Percentiles rank a stretch among this genome's conserved stretches.
Conservation (phyloP, 2,888 invertebrate genomes). For the Xanthostigma xanthostigma region DNA sequence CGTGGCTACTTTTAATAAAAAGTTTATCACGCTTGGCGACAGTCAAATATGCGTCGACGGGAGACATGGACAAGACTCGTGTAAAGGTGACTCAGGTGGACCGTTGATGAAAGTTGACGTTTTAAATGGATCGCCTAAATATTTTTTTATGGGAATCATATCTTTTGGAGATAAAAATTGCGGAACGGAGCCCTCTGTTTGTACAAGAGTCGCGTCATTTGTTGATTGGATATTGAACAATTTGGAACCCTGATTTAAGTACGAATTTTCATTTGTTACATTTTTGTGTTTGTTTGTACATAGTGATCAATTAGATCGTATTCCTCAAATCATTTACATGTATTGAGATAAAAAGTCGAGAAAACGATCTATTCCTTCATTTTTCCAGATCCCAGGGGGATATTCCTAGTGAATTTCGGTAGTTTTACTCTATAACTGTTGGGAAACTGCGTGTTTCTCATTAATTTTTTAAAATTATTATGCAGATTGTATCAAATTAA, state of each 20-base stretch:
- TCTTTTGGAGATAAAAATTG: slow-evolving; percentile 39
- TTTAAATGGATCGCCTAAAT: slow-evolving; percentile 33
- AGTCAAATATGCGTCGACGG: slow-evolving; percentile 40
- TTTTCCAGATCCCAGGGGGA: too few relatives aligned
- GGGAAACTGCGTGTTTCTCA: too few relatives aligned
- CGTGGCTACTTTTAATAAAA: not conserved
- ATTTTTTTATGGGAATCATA: slow-evolving; percentile 42
- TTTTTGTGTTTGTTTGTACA: too few relatives aligned
- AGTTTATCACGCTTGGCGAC: not conserved
- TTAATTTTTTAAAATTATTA: too few relatives aligned
- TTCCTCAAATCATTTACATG: too few relatives aligned
- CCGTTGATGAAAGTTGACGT: slow-evolving; percentile 33
- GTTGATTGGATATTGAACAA: slow-evolving; percentile 44
- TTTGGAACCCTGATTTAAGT: slow-evolving; percentile 14
- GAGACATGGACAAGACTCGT: slow-evolving; percentile 38
- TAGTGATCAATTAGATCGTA: too few relatives aligned
- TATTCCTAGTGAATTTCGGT: too few relatives aligned
- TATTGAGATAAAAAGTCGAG: too few relatives aligned
- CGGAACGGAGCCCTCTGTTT: slow-evolving; percentile 41
- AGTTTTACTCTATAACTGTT: too few relatives aligned
- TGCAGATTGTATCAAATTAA: too few relatives aligned
- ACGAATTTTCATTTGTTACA: not conserved
- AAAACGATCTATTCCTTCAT: too few relatives aligned
- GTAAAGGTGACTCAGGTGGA: slow-evolving; percentile 47
- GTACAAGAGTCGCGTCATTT: slow-evolving; percentile 38